Percentiles rank a stretch among this genome's conserved stretches.
Evolutionary conservation across 2,113 vertebrate species (phyloP).

Genomic region (Echinops telfairi): DNA sequence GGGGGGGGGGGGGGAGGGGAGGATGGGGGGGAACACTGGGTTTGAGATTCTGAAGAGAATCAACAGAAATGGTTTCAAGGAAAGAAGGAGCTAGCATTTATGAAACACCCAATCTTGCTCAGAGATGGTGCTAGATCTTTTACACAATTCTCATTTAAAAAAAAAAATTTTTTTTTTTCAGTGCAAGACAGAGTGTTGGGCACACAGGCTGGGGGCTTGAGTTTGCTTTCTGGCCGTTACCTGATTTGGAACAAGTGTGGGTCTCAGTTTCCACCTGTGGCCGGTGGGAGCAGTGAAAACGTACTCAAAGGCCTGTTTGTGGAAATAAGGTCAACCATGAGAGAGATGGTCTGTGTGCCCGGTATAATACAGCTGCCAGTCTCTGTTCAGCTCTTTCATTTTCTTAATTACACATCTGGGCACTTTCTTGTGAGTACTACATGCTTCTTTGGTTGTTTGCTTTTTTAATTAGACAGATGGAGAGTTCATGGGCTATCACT

Average conservation of each 20-base stretch:
- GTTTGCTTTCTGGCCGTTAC: background rate
- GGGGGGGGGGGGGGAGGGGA: too few relatives aligned
- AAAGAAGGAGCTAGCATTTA: background rate
- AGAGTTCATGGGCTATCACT: background rate
- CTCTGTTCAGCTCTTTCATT: background rate
- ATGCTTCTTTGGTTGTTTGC: background rate
- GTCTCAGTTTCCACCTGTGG: background rate
- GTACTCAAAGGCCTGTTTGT: background rate
- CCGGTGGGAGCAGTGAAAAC: background rate
- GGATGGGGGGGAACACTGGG: background rate
- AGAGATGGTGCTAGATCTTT: background rate
- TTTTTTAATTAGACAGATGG: too few relatives aligned
- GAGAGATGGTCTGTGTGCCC: background rate
- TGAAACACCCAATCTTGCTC: background rate
- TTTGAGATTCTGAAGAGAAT: background rate
- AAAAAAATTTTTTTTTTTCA: background rate
- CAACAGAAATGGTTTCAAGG: background rate
- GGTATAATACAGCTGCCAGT: rapidly evolving
- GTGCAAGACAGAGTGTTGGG: background rate
- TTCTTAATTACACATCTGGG: background rate
- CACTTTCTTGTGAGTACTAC: background rate
- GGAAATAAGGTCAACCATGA: background rate
- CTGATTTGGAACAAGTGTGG: background rate
- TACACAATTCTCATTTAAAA: background rate
- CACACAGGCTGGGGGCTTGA: background rate